These are phyloP conservation scores for Harpalus rubripes DNA, from an alignment of 2,888 invertebrate genomes.

Conservation along the genomic window DNA sequence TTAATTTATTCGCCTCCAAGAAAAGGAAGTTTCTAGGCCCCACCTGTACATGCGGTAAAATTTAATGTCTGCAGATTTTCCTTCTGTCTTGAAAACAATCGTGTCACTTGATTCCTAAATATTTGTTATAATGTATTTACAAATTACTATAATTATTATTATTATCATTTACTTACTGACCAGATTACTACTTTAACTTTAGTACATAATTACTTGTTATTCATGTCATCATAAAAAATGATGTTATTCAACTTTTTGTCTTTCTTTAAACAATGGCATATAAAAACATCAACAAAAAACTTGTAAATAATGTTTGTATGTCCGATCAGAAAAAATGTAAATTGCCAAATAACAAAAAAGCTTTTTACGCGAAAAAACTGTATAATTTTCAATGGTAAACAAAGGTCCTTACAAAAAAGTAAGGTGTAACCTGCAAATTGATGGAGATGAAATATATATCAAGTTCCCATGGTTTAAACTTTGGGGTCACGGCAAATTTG, in stretches of 20 bases:
- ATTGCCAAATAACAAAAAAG: neutral
- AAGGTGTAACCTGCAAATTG: neutral
- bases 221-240: neutral
- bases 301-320: neutral
- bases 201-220: no score
- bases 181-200: no score
- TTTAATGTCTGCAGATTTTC: no score
- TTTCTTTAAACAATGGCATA: neutral
- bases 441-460: neutral
- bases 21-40: no score
- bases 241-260: neutral
- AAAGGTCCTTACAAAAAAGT: slow-evolving; percentile 14
- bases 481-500: slow-evolving; percentile 38
- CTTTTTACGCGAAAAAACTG: neutral
- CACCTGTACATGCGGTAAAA: no score
- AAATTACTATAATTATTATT: no score
- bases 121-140: no score
- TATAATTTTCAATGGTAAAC: neutral
- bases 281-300: neutral
- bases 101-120: no score
- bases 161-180: no score
- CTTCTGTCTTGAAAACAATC: no score
- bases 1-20: no score
- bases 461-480: slow-evolving; percentile 4
- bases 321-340: neutral